A percentile compares a stretch with the other conserved stretches of the same genome.
These are phyloP conservation scores for Helicoverpa armigera DNA, from an alignment of 1,140 invertebrate genomes.

Conservation along the genomic window DNA sequence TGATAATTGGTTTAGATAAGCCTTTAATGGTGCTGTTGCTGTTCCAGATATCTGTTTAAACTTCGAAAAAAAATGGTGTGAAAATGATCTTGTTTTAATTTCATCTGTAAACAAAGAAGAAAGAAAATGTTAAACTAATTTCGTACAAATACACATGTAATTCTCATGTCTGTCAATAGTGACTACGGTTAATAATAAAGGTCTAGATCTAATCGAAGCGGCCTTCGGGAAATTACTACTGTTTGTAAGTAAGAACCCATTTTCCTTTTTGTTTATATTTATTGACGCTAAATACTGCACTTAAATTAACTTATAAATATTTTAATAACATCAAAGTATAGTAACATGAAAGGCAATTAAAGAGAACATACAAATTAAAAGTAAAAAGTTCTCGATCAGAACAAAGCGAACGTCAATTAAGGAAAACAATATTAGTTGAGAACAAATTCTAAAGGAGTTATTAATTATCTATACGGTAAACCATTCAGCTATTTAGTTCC, in stretches of 20 bases:
- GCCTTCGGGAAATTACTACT: too few relatives aligned
- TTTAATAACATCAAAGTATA: too few relatives aligned
- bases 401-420: not conserved
- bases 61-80: constrained; percentile 18
- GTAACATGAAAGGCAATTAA: not conserved
- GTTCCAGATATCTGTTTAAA: constrained; percentile 30
- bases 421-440: too few relatives aligned
- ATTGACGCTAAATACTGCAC: too few relatives aligned
- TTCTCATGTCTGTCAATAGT: too few relatives aligned
- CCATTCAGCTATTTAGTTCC: constrained; percentile 21
- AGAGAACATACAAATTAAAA: not conserved
- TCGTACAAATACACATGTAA: too few relatives aligned
- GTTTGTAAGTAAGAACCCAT: too few relatives aligned
- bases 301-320: too few relatives aligned
- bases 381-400: not conserved
- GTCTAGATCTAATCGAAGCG: too few relatives aligned
- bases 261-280: too few relatives aligned
- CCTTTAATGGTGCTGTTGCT: constrained; percentile 39
- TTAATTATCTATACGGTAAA: constrained; percentile 23
- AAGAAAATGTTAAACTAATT: too few relatives aligned
- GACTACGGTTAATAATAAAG: too few relatives aligned
- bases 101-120: not conserved
- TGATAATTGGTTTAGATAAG: constrained; percentile 45
- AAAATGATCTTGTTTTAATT: not conserved
- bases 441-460: constrained; percentile 13